Conservation (phyloP, 2,797 vertebrate genomes). For the Notamacropus eugenii region DNA sequence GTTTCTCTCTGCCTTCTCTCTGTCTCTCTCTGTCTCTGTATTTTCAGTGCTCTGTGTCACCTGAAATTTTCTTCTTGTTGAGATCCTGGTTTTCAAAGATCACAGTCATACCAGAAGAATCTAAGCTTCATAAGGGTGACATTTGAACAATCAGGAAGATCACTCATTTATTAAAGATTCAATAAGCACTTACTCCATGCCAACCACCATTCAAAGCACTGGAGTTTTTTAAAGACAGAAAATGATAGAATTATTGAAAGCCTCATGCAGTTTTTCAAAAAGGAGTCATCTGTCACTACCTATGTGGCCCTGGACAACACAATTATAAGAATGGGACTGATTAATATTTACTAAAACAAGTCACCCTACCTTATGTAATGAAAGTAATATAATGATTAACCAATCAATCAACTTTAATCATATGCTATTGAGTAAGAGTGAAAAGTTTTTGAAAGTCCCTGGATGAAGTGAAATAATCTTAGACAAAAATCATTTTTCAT, state of each 20-base stretch:
- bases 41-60: background rate
- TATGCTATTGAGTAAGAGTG: too few relatives aligned
- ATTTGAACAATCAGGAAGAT: background rate
- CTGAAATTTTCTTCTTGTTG: background rate
- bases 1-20: too few relatives aligned
- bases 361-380: background rate
- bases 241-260: background rate
- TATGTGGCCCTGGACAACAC: background rate
- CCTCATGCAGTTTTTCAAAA: background rate
- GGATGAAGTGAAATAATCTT: background rate
- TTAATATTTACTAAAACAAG: background rate
- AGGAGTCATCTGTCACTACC: background rate
- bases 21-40: too few relatives aligned
- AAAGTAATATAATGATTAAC: too few relatives aligned
- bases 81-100: background rate
- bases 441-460: background rate
- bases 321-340: background rate
- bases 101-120: background rate
- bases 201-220: background rate
- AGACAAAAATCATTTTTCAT: background rate
- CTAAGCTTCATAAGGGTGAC: background rate
- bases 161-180: background rate
- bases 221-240: background rate
- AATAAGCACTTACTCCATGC: background rate
- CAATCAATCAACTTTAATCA: too few relatives aligned